Evolutionary conservation across 2,888 invertebrate genomes (phyloP), one percentile per base, ranked within the genome.

Genomic region (Terebella lapidaria): DNA sequence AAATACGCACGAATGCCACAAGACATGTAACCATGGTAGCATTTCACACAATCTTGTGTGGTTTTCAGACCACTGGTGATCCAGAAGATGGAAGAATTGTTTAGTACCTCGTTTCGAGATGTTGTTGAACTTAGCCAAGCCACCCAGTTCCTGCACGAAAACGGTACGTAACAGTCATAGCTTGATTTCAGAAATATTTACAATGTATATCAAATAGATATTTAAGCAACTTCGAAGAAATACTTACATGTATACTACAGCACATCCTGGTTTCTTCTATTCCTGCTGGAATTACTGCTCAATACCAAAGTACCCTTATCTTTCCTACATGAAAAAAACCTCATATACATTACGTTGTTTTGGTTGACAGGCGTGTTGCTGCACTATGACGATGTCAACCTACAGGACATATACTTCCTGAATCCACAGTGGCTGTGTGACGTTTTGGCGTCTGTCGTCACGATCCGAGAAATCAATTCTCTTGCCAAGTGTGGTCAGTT

Each of bases 361-460:
- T 35, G n/a, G 10, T 35, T 27, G 4, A 5, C 64, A 89, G 89
- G 92, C 35, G 93, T 97, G 1, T 83, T 97, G 5, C 84, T 96
- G 1, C 78, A 80, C 62, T 80, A 78, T 66, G 77, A 79, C 56
- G 81, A 80, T 58, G 68, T 71, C 1, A 67, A 71, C 25, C 69
- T 81, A 30, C 71, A 69, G 75, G 95, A 97, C 81, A 84, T 95
- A 55, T 96, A 95, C 81, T 99, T 99, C 81, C 83, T 99, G 51
- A 92, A 95, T 80, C 96, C 97, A 0, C 97, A 99, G 79, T 99
- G 97, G 97, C 84, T 99, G 47, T 97, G 96, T 81, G 97, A 99
- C 79, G 91, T 96, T 86, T 80, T 99, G 45, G 95, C 97, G 0
- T 94, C 94, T 79, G 94, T 97, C 1, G 93, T 97, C 35, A 94